Conservation (phyloP, 2,888 invertebrate species). For the Drosophila cognata region DNA sequence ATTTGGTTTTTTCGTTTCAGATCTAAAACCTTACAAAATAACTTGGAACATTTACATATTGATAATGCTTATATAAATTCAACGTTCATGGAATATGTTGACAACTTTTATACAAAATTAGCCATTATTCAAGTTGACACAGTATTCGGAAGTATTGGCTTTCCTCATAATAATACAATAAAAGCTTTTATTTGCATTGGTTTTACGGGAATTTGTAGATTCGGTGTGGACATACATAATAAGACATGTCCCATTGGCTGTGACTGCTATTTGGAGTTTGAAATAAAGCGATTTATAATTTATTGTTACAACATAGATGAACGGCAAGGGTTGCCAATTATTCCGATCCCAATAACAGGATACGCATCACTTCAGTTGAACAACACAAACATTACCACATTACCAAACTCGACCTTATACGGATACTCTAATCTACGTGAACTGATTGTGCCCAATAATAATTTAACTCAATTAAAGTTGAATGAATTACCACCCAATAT, state of each 20-base stretch:
- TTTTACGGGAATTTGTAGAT: accelerated
- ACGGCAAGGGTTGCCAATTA: slow-evolving; percentile 5
- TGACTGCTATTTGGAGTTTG: neutral
- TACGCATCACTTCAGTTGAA: slow-evolving; percentile 11
- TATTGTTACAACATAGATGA: neutral
- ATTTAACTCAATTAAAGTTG: neutral
- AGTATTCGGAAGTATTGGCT: no score
- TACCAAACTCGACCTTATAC: slow-evolving; percentile 9
- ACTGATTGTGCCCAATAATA: slow-evolving; percentile 22
- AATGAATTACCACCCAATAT: slow-evolving; percentile 9
- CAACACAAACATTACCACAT: neutral
- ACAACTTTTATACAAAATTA: neutral
- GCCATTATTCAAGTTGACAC: neutral
- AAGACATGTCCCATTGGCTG: neutral
- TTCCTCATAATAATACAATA: no score
- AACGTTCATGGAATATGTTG: neutral
- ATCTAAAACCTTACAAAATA: neutral
- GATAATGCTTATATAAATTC: accelerated
- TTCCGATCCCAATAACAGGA: slow-evolving; percentile 27
- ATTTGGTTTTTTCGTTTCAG: neutral
- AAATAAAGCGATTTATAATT: neutral
- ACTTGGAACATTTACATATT: neutral
- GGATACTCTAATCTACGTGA: slow-evolving; percentile 21
- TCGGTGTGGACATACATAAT: neutral
- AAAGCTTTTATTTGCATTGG: neutral